These are phyloP conservation scores for Notoglanidium macrostoma DNA, from an alignment of 2,797 vertebrate species.

Conservation along the genomic window DNA sequence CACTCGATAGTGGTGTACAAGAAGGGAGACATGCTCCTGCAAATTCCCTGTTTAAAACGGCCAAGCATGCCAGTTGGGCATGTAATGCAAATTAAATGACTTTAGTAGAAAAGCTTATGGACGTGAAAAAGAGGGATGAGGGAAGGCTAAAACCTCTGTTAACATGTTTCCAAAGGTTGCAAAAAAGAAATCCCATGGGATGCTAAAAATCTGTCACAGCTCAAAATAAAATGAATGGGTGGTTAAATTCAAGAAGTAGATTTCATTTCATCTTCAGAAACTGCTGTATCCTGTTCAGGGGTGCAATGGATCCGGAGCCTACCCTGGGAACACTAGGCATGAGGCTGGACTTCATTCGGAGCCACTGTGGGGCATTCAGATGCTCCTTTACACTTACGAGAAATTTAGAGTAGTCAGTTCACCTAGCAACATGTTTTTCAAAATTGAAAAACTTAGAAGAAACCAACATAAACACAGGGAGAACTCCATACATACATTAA, in stretches of 20 bases:
- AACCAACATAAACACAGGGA: not conserved
- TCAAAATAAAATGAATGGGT: not conserved
- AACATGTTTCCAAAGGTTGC: not conserved
- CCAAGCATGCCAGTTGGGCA: constrained; percentile 63
- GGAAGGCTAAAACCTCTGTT: constrained; percentile 4
- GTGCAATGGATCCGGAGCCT: not conserved
- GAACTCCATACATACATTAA: not conserved
- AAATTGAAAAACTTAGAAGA: not conserved
- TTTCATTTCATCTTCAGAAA: not conserved
- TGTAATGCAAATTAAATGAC: constrained; percentile 75
- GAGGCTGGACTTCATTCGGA: not conserved
- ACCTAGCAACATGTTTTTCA: not conserved
- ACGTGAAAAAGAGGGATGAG: constrained; percentile 53
- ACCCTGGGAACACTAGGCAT: not conserved
- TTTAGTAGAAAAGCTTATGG: constrained; percentile 70
- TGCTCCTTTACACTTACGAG: not conserved
- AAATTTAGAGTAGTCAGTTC: not conserved
- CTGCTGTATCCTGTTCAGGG: not conserved
- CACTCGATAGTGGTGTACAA: constrained; percentile 54
- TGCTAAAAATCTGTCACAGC: not conserved
- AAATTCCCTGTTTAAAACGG: constrained; percentile 65
- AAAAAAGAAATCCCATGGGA: not conserved
- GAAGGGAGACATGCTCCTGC: constrained; percentile 55
- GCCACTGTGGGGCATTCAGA: not conserved
- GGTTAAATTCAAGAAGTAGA: not conserved